Conservation (phyloP, 2,113 vertebrate species). For the Vulpes vulpes region DNA sequence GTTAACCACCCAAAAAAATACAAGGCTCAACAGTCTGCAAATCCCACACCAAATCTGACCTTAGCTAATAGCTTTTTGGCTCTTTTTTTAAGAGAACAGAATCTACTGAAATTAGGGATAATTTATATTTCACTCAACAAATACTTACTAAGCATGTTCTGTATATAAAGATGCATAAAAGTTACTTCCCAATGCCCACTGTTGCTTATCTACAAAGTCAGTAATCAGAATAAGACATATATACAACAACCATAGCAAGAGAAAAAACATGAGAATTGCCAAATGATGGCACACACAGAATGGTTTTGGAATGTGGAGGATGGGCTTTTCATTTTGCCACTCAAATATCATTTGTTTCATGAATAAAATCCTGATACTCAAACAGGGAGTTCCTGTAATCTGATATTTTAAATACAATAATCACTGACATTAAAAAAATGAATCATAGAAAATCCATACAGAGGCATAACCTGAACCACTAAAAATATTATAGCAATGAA, state of each 20-base stretch:
- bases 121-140: neutral
- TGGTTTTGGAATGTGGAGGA: neutral
- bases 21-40: neutral
- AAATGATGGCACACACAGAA: neutral
- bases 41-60: neutral
- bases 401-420: neutral
- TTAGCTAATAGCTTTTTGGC: too few relatives aligned
- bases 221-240: neutral
- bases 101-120: neutral
- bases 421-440: neutral
- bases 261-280: neutral
- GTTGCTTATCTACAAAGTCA: neutral
- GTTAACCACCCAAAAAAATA: neutral
- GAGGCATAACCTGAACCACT: neutral
- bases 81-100: neutral
- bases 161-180: neutral
- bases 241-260: neutral
- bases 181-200: neutral
- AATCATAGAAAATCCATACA: neutral
- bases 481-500: neutral
- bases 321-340: neutral
- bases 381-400: neutral
- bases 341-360: neutral
- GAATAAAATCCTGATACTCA: neutral
- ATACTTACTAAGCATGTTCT: neutral